Percentiles rank a stretch among this genome's conserved stretches.
These are phyloP conservation scores for Drosophila birchii DNA, from an alignment of 2,888 invertebrate species.

Conservation along the genomic window DNA sequence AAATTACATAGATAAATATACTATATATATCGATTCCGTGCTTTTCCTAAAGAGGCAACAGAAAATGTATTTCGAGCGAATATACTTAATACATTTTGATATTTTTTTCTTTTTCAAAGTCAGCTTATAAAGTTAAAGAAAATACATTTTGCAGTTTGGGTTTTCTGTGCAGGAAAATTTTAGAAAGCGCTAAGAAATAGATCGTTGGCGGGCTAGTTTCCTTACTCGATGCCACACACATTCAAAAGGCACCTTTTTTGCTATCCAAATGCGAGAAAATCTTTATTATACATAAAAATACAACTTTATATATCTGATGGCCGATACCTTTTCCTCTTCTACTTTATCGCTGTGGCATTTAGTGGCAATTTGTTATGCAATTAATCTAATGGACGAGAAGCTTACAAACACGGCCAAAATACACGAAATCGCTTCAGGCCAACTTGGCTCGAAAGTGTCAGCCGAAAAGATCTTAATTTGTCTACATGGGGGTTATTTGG, in stretches of 20 bases:
- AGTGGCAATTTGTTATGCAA: conserved; percentile 45
- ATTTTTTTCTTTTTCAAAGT: background rate
- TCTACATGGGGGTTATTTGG: background rate
- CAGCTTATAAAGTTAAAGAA: too few relatives aligned
- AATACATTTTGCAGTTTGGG: background rate
- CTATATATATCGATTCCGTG: background rate
- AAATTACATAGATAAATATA: conserved; percentile 1
- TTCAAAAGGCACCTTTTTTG: conserved; percentile 9
- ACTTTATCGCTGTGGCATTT: conserved; percentile 19
- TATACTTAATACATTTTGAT: background rate
- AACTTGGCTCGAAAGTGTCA: conserved; percentile 16
- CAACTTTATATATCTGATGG: conserved; percentile 2
- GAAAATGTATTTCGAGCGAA: background rate
- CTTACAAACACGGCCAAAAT: conserved; percentile 17
- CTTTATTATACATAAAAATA: conserved; percentile 1
- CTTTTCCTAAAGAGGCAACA: too few relatives aligned
- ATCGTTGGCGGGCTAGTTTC: background rate
- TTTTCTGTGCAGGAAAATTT: background rate
- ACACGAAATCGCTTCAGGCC: conserved; percentile 17
- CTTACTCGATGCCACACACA: conserved; percentile 1
- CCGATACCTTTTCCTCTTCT: conserved; percentile 32
- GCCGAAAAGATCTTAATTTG: conserved; percentile 26
- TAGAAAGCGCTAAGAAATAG: background rate
- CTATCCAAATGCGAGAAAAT: conserved; percentile 8
- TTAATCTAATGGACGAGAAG: conserved; percentile 37